Evolutionary conservation across 2,113 vertebrate genomes (phyloP).

Genomic region (Salvelinus fontinalis): DNA sequence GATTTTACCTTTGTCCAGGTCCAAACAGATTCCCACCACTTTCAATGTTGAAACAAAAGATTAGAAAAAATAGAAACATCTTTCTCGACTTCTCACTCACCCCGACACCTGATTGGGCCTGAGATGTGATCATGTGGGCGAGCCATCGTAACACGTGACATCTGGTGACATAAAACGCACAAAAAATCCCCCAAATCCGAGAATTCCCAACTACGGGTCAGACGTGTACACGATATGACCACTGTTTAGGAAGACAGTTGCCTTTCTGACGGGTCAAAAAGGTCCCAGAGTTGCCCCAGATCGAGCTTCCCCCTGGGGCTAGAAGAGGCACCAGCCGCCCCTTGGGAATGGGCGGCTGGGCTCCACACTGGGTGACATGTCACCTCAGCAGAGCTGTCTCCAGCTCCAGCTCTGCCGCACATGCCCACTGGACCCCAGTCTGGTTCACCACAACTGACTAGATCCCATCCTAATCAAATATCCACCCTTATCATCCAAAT

Average conservation of each 20-base stretch:
- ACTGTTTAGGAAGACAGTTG: conserved; percentile 51
- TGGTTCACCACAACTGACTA: too few relatives aligned
- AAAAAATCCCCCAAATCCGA: conserved; percentile 63
- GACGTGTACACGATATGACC: conserved; percentile 59
- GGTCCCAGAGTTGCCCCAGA: conserved; percentile 60
- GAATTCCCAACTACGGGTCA: conserved; percentile 63
- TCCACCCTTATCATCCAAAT: too few relatives aligned
- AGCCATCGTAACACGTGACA: conserved; percentile 76
- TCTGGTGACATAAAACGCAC: conserved; percentile 31
- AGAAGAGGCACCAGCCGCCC: conserved; percentile 20
- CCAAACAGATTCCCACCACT: conserved; percentile 74
- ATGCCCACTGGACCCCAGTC: background rate
- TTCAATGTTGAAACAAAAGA: conserved; percentile 74
- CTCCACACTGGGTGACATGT: conserved; percentile 38
- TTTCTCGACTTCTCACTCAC: conserved; percentile 54
- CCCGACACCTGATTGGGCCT: conserved; percentile 78
- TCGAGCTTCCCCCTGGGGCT: conserved; percentile 62
- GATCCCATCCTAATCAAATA: too few relatives aligned
- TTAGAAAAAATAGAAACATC: conserved; percentile 58
- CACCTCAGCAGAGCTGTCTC: conserved; percentile 11
- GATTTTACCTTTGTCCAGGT: conserved; percentile 62
- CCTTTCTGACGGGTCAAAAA: conserved; percentile 46
- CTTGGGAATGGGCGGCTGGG: conserved; percentile 27
- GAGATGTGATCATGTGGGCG: conserved; percentile 54
- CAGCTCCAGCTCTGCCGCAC: background rate